phyloP scores from a whole-genome alignment of 2,888 invertebrate species.

The Luperina nickerlii region DNA sequence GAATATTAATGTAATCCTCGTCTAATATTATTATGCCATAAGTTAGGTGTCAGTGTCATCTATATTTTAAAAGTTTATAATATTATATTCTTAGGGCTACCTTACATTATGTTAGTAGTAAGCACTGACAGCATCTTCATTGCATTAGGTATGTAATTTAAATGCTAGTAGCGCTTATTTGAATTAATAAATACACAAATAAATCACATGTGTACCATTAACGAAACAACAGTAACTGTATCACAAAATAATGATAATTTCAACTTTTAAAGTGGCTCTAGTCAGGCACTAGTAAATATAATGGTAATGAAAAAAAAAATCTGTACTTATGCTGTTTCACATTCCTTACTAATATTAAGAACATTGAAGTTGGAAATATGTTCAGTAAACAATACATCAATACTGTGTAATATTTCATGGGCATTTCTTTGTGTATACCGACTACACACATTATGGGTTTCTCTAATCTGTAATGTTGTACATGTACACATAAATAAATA shows the following conservation, averaged over 20 bases:
- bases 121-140: conserved; percentile 47
- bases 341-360: conserved; percentile 49
- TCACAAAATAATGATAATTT: conserved; percentile 27
- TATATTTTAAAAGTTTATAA: conserved; percentile 56
- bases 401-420: conserved; percentile 31
- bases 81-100: conserved; percentile 28
- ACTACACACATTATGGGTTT: conserved; percentile 6
- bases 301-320: conserved; percentile 1
- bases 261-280: conserved; percentile 50
- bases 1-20: conserved; percentile 69
- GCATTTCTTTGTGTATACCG: conserved; percentile 34
- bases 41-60: conserved; percentile 70
- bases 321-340: conserved; percentile 37
- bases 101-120: conserved; percentile 35
- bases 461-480: not conserved
- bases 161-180: conserved; percentile 49
- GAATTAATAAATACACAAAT: conserved; percentile 56
- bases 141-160: conserved; percentile 30
- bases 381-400: conserved; percentile 14
- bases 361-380: conserved; percentile 19
- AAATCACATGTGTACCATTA: conserved; percentile 65
- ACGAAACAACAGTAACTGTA: conserved; percentile 26
- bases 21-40: conserved; percentile 74
- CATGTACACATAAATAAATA: not conserved
- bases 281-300: conserved; percentile 41